Evolutionary conservation across 1,140 invertebrate species (phyloP), one percentile per base, ranked within the genome.

Genomic region (Acyrthosiphon pisum): DNA sequence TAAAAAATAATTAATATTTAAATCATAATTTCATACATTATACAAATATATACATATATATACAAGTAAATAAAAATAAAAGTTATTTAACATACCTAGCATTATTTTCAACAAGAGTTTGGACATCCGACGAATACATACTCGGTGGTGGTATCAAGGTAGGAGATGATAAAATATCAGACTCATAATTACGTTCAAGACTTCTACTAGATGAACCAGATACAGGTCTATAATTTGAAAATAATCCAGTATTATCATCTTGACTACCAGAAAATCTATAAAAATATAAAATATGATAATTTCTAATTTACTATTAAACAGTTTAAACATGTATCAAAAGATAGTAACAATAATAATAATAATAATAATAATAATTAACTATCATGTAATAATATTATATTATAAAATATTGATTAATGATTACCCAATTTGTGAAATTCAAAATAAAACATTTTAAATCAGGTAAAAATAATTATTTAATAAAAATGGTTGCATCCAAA

Each of bases 91-190:
- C 81, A n/a, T 56, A 93, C 91, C 91, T 93, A 93, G 91, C 48
- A 56, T 93, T 93, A 93, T 84, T 93, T 93, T 93, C 91, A 53
- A 93, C 81, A 93, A 93, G 30, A 37, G 44, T 83, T 84, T 92
- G 91, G 11, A 92, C 91, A 93, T 93, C 91, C 26, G 91, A 93
- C 2, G 91, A 93, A 56, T 93, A 93, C 91, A 93, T 93, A 56
- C 48, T 93, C 1, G 91, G 91, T 30, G 91, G 91, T 0, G 91
- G 91, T 41, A 93, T 93, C 8, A 93, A 30, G 20, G 91, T 83
- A 53, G 91, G n/a, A 81, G 76, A 50, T 84, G 91, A 86, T 86
- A 91, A 83, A 37, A 83, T 93, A 86, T 93, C 91, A 84, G 91
- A 53, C 81, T 93, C 91, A 84, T 53, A 93, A 86, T 93, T 93